Percentiles rank a stretch among this genome's conserved stretches.
phyloP scores from a whole-genome alignment of 2,888 invertebrate genomes.

The Pyrocoelia pectoralis region DNA sequence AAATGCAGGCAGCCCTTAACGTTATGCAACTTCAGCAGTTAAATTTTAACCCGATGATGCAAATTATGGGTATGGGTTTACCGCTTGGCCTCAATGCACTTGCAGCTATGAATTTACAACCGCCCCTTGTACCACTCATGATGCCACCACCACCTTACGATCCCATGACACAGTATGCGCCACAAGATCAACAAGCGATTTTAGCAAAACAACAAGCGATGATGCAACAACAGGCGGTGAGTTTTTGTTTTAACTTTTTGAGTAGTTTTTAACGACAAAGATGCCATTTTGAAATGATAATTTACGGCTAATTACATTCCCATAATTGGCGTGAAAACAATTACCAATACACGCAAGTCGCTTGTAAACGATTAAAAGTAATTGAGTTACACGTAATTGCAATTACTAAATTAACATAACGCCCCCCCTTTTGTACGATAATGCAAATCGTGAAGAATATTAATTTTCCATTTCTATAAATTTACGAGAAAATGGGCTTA shows the following conservation, averaged over 20 bases:
- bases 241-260: slow-evolving; percentile 42
- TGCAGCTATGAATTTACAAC: slow-evolving; percentile 95
- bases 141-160: slow-evolving; percentile 85
- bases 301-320: background rate
- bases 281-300: background rate
- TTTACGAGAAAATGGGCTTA: background rate
- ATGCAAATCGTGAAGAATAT: too few relatives aligned
- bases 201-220: slow-evolving; percentile 77
- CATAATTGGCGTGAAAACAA: too few relatives aligned
- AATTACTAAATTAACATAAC: slow-evolving; percentile 2
- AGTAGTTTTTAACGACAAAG: too few relatives aligned
- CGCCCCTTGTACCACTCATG: slow-evolving; percentile 89
- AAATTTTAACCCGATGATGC: slow-evolving; percentile 91
- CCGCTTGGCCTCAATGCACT: slow-evolving; percentile 83
- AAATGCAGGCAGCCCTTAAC: slow-evolving; percentile 85
- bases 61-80: slow-evolving; percentile 84
- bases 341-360: too few relatives aligned
- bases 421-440: background rate
- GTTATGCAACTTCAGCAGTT: slow-evolving; percentile 86
- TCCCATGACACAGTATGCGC: slow-evolving; percentile 68
- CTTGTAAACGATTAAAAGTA: background rate
- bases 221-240: slow-evolving; percentile 74
- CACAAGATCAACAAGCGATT: slow-evolving; percentile 63
- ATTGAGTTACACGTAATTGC: background rate
- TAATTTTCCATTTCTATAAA: too few relatives aligned